Evolutionary conservation across 1,140 invertebrate species (phyloP), one percentile per base, ranked within the genome.

Genomic region (Oedothorax gibbosus): DNA sequence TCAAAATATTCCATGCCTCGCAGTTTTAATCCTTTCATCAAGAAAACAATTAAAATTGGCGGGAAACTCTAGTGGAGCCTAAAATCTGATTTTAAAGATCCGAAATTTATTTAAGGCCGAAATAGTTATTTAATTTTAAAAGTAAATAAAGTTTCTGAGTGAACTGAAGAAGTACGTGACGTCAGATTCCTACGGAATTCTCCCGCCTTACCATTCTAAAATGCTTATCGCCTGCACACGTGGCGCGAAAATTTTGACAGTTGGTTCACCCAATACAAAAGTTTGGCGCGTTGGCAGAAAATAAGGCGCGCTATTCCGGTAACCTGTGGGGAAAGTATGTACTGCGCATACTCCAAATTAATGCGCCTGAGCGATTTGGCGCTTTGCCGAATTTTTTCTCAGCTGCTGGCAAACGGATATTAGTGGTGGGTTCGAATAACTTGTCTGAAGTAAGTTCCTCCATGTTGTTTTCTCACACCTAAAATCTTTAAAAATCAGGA

Each of bases 341-440:
- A 50, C 64, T 79, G 35, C 51, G 77, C 77, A 79, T 14, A 14
- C 77, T 68, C 64, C 9, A 53, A 66, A 51, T 56, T 79, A 54
- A 14, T 66, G 62, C 77, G 64, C 77, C 20, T 54, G 62, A n/a
- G 10, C 18, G 51, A 53, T 79, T 79, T 79, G 77, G 77, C 77
- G 77, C 64, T 62, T 66, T 79, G 77, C 64, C 15, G 4, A 50
- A 35, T 71, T 14, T 20, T 20, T 10, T n/a, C 50, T 56, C 51
- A 18, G 66, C 77, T 66, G 77, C 77, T 79, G 77, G 64, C 9
- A 68, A 73, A 79, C 49, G 35, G 64, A 66, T 15, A 35, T 79
- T 51, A 20, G n/a, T 62, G 77, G 35, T 66, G 12, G 68, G 50
- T 50, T 79, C 77, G 77, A 79, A 79, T 56, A 56, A 75, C 53